Evolutionary conservation across 2,888 invertebrate genomes (phyloP).

Genomic region (Sialis lutaria): DNA sequence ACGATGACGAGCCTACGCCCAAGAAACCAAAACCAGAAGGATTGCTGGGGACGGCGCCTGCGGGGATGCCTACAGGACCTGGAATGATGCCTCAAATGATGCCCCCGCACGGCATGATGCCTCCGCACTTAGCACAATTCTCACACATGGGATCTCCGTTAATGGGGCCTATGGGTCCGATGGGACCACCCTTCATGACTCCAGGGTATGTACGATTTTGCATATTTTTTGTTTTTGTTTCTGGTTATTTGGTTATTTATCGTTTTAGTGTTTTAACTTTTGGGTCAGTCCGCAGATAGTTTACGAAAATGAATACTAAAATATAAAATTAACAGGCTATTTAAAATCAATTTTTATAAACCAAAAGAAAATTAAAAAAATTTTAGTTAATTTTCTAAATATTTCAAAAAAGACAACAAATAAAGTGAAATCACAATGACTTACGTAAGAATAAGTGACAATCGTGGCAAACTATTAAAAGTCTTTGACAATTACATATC

Average conservation of each 20-base stretch:
- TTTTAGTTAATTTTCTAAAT: too few relatives aligned
- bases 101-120: conserved; percentile 32
- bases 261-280: too few relatives aligned
- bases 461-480: too few relatives aligned
- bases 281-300: too few relatives aligned
- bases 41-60: conserved; percentile 43
- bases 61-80: conserved; percentile 38
- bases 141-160: conserved; percentile 36
- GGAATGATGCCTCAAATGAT: conserved; percentile 51
- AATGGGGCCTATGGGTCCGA: conserved; percentile 46
- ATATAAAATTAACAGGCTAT: too few relatives aligned
- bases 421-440: too few relatives aligned
- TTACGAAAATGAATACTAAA: too few relatives aligned
- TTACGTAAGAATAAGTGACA: too few relatives aligned
- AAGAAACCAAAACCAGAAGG: conserved; percentile 58
- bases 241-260: neutral
- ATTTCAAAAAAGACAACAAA: too few relatives aligned
- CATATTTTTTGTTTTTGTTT: neutral
- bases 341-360: too few relatives aligned
- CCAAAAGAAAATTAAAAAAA: too few relatives aligned
- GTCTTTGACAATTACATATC: too few relatives aligned
- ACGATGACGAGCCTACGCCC: conserved; percentile 66
- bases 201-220: conserved; percentile 28
- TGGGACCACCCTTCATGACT: conserved; percentile 63
- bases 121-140: conserved; percentile 37